Evolutionary conservation across 2,888 invertebrate genomes (phyloP), one percentile per base, ranked within the genome.

Genomic region (Limulus polyphemus): DNA sequence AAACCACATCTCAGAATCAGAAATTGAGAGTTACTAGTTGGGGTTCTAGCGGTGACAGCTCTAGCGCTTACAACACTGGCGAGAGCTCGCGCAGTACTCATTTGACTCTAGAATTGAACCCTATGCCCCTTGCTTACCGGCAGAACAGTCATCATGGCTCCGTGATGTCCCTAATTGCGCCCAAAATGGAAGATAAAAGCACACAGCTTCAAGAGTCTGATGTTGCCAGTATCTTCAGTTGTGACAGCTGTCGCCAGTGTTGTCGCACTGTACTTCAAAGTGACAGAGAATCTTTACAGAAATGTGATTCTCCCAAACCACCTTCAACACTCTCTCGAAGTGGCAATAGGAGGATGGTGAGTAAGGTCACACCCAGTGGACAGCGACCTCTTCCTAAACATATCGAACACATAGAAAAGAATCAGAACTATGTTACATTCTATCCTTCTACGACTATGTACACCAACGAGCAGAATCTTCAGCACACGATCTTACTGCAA

Each of bases 1-100:
- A 66, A 52, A 66, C 58, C 57, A 60, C 64, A n/a, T 59, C 61
- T 10, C 62, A 62, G 16, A 62, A 48, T 57, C 59, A 69, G 50
- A 68, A 68, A 11, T 65, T 69, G 11, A 66, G 49, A 11, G 13
- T 56, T 58, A 46, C 62, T 58, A 16, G 56, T 52, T 14, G 50
- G 32, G 11, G 11, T 17, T 47, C 55, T 56, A 12, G 54, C 51
- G 81, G 82, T 65, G 83, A 84, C 65, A 83, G 83, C 56, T 84
- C 85, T 49, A 84, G 83, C 75, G 86, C 86, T 57, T 86, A 86
- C 74, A 87, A 86, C 72, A 86, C 86, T 2, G 85, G 85, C 2
- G 86, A 85, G 61, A 85, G 85, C n/a, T 84, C 85, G 71, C 82
- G 85, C 69, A 85, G 85, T 71, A 83, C 81, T 72, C 82, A 81